Percentiles rank a stretch among this genome's conserved stretches.
These are phyloP conservation scores for Eulemur albifrons DNA, from an alignment of 2,797 vertebrate species.

Conservation along the genomic window DNA sequence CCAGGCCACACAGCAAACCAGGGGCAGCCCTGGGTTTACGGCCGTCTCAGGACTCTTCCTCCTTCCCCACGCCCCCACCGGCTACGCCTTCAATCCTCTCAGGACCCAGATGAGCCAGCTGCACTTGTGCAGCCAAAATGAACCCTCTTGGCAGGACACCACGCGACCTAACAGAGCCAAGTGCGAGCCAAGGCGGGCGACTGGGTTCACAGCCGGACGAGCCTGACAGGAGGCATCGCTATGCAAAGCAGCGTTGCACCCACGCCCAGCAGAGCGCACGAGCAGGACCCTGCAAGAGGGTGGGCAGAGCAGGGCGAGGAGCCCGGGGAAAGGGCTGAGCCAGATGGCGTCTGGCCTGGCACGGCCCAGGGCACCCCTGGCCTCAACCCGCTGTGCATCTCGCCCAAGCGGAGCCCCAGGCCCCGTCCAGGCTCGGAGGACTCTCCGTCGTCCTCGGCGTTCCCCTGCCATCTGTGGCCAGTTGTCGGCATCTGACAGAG, in stretches of 20 bases:
- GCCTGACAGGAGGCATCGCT: no score
- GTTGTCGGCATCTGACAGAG: neutral
- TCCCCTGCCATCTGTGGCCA: neutral
- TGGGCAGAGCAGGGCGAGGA: neutral
- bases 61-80: fast-evolving
- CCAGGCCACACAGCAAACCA: neutral
- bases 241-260: neutral
- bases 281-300: neutral
- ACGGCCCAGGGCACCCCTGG: neutral
- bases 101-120: neutral
- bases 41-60: neutral
- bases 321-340: neutral
- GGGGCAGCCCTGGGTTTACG: neutral
- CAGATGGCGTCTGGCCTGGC: neutral
- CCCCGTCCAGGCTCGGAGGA: neutral
- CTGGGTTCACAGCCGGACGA: no score
- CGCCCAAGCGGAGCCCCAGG: neutral
- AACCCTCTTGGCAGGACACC: neutral
- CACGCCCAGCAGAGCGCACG: neutral
- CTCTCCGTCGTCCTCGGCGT: neutral
- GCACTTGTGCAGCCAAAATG: neutral
- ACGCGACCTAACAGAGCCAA: fast-evolving
- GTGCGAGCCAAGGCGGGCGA: neutral
- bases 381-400: neutral
- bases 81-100: neutral